Percentiles rank a stretch among this genome's conserved stretches.
Evolutionary conservation across 2,888 invertebrate species (phyloP).

Genomic region (Brachycybe producta): DNA sequence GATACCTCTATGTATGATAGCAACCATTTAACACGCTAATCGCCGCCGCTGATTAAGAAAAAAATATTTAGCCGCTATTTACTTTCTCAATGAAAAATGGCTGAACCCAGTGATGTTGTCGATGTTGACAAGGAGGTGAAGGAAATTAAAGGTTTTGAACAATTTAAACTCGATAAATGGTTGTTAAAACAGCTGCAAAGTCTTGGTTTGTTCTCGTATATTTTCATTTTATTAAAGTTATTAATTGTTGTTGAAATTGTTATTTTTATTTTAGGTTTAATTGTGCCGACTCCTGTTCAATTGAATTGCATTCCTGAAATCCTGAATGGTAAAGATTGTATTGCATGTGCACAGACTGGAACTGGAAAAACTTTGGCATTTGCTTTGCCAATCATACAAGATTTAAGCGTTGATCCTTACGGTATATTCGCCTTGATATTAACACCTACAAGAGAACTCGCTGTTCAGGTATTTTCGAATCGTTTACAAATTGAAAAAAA

Average conservation of each 20-base stretch:
- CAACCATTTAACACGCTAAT: no score
- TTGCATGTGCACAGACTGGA: conserved; percentile 94
- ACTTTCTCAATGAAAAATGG: no score
- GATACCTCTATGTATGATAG: no score
- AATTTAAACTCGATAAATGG: no score
- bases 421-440: conserved; percentile 89
- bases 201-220: neutral
- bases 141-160: no score
- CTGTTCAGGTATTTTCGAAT: conserved; percentile 52
- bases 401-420: conserved; percentile 83
- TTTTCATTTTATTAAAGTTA: neutral
- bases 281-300: conserved; percentile 68
- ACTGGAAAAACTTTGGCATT: conserved; percentile 98
- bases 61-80: no score
- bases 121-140: no score
- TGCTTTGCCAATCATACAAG: conserved; percentile 83
- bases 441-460: conserved; percentile 87
- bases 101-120: no score
- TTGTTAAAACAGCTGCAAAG: no score
- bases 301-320: conserved; percentile 64
- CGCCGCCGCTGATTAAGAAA: no score
- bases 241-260: neutral
- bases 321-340: conserved; percentile 66
- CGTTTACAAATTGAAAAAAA: conserved; percentile 1
- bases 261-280: conserved; percentile 46